phyloP scores from a whole-genome alignment of 1,140 invertebrate genomes.

The Laodelphax striatellus region DNA sequence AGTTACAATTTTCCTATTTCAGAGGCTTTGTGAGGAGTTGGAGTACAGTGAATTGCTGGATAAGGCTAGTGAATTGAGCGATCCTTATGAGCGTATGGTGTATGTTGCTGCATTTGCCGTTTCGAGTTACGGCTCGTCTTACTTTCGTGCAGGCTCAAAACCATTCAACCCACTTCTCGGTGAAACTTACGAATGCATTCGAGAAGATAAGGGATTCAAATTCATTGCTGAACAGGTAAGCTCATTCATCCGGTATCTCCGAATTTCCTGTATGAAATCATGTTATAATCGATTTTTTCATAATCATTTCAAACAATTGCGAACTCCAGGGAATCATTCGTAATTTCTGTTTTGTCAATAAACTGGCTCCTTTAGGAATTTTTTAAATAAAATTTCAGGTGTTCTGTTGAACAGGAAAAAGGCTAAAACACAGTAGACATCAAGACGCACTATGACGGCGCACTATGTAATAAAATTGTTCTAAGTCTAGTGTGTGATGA shows the following conservation, averaged over 20 bases:
- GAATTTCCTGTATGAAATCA: no score
- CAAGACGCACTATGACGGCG: no score
- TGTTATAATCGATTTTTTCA: no score
- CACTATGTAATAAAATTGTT: no score
- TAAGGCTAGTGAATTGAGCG: constrained; percentile 47
- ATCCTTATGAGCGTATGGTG: constrained; percentile 58
- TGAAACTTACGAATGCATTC: constrained; percentile 72
- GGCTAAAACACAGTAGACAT: no score
- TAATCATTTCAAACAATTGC: no score
- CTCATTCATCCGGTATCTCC: not conserved
- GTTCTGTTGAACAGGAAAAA: no score
- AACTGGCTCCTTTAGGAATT: no score
- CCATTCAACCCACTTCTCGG: constrained; percentile 80
- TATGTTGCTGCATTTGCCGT: constrained; percentile 74
- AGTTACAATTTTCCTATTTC: constrained; percentile 16
- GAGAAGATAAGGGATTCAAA: constrained; percentile 64
- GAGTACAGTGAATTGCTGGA: constrained; percentile 73
- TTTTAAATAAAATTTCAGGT: no score
- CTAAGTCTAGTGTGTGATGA: no score
- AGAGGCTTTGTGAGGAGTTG: constrained; percentile 71
- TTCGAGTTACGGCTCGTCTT: constrained; percentile 64
- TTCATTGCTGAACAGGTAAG: constrained; percentile 57
- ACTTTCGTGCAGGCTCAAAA: constrained; percentile 68
- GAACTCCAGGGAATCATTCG: no score
- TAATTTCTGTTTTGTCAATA: no score